Base-by-base conservation (phyloP, 2,888 invertebrate species). In the Catocala nupta region DNA sequence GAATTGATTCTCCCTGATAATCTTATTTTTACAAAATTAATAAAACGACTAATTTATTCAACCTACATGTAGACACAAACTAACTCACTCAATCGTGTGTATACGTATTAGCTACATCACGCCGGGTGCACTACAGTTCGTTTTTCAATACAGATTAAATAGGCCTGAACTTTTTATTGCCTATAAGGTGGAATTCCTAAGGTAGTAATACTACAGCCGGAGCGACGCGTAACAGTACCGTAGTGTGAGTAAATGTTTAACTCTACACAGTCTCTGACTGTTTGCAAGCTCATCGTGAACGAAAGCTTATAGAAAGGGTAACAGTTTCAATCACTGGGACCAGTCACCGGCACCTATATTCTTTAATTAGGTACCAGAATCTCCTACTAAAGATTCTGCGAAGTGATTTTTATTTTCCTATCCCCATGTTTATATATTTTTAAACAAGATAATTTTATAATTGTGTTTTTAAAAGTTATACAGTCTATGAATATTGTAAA, bases 161-260 rank as follows among this genome's bases (percentile, higher is more conserved):
- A 36, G 48, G 50, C 51, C 8, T 9, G 42, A 47, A 48, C 43
- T 51, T 57, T 66, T 55, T 50, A 57, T 51, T 55, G 59, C 36
- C 16, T 43, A 36, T 51, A 36, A 36, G 9, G 51, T 43, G 43
- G 11, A 49, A 47, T 69, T 48, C 48, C 57, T 5, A 16, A 55
- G 25, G 55, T 49, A 53, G 5, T 43, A 53, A 49, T 43, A 13
- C 42, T 39, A 10, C 9, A 39, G 33, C 36, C 16, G 25, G 45
- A 57, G 55, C 25, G 56, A 59, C 43, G 47, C 45, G 42, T 55
- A 55, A 56, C 42, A 50, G 65, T 61, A 63, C 42, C 42, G 53
- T 48, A 59, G 42, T 52, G 42, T 42, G 42, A 34, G 70, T 61
- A 62, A 73, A 73, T 47, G 68, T 65, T 72, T 55, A 65, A 56